Conservation (phyloP, 2,797 vertebrate genomes). For the Tarsius wallacei region DNA sequence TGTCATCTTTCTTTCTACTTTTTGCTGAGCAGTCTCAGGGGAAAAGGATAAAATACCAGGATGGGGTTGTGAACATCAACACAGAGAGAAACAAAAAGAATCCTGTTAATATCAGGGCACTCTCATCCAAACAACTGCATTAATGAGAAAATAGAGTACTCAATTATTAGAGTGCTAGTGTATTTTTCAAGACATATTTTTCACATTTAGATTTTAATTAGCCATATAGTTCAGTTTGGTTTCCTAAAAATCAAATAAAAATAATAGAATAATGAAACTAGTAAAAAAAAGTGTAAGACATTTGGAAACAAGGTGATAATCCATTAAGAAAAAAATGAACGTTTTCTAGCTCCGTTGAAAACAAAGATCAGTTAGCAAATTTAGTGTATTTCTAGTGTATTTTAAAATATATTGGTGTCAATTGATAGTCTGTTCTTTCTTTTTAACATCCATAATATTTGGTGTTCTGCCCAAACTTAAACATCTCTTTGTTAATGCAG, state of each 20-base stretch:
- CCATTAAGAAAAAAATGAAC: not conserved
- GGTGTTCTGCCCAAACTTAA: not conserved
- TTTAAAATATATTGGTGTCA: not conserved
- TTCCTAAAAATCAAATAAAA: conserved; percentile 72
- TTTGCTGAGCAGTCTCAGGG: not conserved
- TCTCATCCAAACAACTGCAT: conserved; percentile 68
- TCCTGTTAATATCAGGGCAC: conserved; percentile 26
- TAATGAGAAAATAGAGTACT: conserved; percentile 83
- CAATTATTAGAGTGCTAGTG: conserved; percentile 74
- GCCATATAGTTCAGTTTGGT: conserved; percentile 67
- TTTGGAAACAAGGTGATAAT: conserved; percentile 40
- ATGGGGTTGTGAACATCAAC: not conserved
- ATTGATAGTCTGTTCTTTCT: not conserved
- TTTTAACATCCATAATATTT: not conserved
- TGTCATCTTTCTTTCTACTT: conserved; percentile 14
- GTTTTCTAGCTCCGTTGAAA: not conserved
- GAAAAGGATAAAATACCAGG: not conserved
- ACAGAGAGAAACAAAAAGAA: not conserved
- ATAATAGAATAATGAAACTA: conserved; percentile 69
- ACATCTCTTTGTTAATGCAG: not conserved
- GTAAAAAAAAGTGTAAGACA: not conserved
- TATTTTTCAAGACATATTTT: conserved; percentile 80
- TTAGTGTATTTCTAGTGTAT: not conserved
- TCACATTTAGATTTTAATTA: conserved; percentile 81
- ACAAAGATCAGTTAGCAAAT: not conserved